Conservation (phyloP, 1,140 invertebrate genomes). For the Pygmarrhopalites habei region DNA sequence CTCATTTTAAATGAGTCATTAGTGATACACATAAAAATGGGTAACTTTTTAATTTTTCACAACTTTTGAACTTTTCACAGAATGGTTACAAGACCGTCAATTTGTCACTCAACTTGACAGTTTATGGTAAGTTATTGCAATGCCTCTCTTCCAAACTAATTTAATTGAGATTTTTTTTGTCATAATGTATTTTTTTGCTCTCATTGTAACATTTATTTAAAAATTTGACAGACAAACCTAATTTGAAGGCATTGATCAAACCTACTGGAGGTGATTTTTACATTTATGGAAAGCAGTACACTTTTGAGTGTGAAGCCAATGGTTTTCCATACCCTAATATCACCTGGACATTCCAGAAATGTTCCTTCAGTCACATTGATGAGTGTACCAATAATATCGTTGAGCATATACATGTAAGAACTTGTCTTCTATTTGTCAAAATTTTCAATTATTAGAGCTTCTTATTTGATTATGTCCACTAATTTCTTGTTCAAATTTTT, state of each 20-base stretch:
- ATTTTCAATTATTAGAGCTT: not conserved
- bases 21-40: too few species aligned
- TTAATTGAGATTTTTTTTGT: not conserved
- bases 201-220: not conserved
- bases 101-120: constrained; percentile 13
- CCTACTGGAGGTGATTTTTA: not conserved
- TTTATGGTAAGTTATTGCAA: not conserved
- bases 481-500: not conserved
- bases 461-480: not conserved
- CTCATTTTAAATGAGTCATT: too few species aligned
- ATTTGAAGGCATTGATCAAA: not conserved
- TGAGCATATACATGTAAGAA: not conserved
- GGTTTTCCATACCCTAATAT: constrained; percentile 21
- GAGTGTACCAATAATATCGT: not conserved
- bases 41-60: too few species aligned
- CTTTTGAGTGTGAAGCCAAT: constrained; percentile 13
- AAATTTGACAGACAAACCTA: constrained; percentile 15
- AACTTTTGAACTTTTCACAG: not conserved
- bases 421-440: not conserved
- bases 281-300: not conserved
- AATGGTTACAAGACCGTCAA: not conserved
- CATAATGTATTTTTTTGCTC: not conserved
- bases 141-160: not conserved
- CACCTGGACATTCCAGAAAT: constrained; percentile 20
- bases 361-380: not conserved